Evolutionary conservation across 2,888 invertebrate species (phyloP), one percentile per base, ranked within the genome.

Genomic region (Glomeris marginata): DNA sequence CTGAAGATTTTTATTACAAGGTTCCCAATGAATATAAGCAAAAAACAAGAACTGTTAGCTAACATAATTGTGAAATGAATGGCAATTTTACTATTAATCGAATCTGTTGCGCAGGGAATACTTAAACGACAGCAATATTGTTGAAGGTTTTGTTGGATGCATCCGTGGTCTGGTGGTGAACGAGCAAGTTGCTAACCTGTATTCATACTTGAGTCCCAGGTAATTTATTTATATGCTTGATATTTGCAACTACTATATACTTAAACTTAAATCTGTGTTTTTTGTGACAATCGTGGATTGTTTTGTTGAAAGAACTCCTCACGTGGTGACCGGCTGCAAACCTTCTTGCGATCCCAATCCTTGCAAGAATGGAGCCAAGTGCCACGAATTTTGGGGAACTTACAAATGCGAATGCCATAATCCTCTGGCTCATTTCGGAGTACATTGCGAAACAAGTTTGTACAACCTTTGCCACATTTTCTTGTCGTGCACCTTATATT

Each of bases 261-360:
- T 16, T 10, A 18, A 21, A 10, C 11, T 8, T 11, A 36, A 13
- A 10, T 50, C 40, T 51, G 15, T 13, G 15, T 18, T 5, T 40
- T 18, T 38, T 48, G 10, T 41, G 11, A 41, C 10, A 16, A n/a
- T 6, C 10, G 11, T 28, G 28, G 37, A 21, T 37, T 42, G 8
- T 51, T 34, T 33, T 38, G 11, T 49, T 2, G 50, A 8, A 15
- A 58, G 59, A 48, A 54, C 88, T 48, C 85, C 84, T 45, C 90
- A 88, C 67, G 90, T 92, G 54, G 86, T 87, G 53, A 84, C 84
- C 64, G 88, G 90, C 64, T 94, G 94, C 64, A 86, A 85, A 63
- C 90, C 91, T 0, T 88, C 88, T 0, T 94, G 94, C 67, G 86
- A 87, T 56, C 88, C 90, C 0, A 88, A 88, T 64, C 91, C 91